These are phyloP conservation scores for Pseudochirops corinnae DNA, from an alignment of 2,797 vertebrate genomes.

Conservation along the genomic window DNA sequence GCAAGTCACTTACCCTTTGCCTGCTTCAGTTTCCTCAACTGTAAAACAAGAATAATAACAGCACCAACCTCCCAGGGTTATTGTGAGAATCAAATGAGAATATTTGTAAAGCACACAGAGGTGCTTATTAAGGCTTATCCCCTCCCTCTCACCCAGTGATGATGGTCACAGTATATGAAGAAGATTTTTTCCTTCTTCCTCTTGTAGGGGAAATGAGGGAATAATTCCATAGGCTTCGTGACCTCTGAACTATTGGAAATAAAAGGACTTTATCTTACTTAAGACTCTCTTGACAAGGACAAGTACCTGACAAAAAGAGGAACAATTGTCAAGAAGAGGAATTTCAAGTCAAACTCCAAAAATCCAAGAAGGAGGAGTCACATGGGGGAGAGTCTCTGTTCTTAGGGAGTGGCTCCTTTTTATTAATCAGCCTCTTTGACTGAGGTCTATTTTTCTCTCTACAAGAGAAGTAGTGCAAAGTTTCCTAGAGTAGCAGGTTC, in stretches of 20 bases:
- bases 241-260: background rate
- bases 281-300: background rate
- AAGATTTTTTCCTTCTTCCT: background rate
- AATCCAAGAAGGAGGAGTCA: background rate
- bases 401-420: too few relatives aligned
- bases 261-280: background rate
- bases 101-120: background rate
- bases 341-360: background rate
- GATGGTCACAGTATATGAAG: background rate
- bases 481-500: background rate
- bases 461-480: background rate
- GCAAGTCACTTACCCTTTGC: background rate
- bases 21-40: background rate
- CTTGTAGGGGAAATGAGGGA: slow-evolving; percentile 9
- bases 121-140: background rate
- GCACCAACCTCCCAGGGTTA: background rate
- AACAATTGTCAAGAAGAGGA: background rate
- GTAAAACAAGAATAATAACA: background rate
- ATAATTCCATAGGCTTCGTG: background rate
- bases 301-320: background rate
- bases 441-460: too few relatives aligned
- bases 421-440: too few relatives aligned
- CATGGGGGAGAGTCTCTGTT: too few relatives aligned
- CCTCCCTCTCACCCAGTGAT: background rate
- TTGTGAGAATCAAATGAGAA: background rate